Evolutionary conservation across 2,888 invertebrate genomes (phyloP).

Genomic region (Hypomecis punctinalis): DNA sequence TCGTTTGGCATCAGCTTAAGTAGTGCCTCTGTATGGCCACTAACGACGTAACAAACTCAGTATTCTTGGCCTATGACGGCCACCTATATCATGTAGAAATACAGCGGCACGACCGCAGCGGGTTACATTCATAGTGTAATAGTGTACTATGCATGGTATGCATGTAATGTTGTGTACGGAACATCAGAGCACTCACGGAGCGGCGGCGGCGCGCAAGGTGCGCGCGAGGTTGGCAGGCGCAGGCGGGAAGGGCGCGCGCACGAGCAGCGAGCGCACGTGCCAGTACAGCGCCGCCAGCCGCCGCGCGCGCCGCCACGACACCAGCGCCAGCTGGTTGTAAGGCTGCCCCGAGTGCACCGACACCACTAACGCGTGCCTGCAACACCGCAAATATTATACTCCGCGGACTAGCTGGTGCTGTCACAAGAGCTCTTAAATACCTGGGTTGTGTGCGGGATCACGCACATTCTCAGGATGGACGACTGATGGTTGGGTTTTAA

Average conservation of each 20-base stretch:
- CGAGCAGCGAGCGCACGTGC: conserved; percentile 93
- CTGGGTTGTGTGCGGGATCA: no score
- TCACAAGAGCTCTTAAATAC: no score
- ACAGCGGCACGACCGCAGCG: conserved; percentile 58
- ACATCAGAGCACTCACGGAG: conserved; percentile 65
- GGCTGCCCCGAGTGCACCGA: conserved; percentile 93
- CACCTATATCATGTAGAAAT: conserved; percentile 36
- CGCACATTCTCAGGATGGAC: no score
- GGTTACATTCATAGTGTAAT: background rate
- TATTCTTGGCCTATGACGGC: no score
- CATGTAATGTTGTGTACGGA: no score
- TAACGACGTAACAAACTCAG: no score
- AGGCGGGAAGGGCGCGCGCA: conserved; percentile 94
- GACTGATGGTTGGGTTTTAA: no score
- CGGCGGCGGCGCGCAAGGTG: conserved; percentile 85
- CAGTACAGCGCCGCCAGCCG: conserved; percentile 93
- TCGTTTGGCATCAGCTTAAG: no score
- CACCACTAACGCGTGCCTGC: conserved; percentile 89
- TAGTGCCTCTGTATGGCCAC: no score
- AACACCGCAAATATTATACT: background rate
- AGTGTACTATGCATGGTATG: conserved; percentile 82
- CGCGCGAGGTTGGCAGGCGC: conserved; percentile 92
- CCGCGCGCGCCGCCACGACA: conserved; percentile 92
- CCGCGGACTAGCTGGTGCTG: no score
- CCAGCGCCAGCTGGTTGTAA: conserved; percentile 94